Conservation (phyloP, 2,797 vertebrate genomes). For the Arrhamphus sclerolepis region DNA sequence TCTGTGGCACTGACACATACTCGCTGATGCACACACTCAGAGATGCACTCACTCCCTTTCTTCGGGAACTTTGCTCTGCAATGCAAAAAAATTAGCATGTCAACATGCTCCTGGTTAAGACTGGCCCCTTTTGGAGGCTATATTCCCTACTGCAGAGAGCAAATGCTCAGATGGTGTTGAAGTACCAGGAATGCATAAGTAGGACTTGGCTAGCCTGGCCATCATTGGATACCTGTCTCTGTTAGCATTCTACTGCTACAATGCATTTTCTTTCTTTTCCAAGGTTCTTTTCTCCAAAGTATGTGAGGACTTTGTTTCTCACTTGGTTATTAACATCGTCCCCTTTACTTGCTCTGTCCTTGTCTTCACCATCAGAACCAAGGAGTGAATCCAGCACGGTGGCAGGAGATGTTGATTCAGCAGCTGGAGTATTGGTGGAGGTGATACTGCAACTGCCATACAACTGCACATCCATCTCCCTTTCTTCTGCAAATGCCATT, state of each 20-base stretch:
- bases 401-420: background rate
- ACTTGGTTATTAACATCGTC: background rate
- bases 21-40: no score
- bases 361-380: background rate
- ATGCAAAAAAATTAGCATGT: slow-evolving; percentile 12
- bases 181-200: background rate
- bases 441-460: background rate
- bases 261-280: background rate
- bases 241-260: background rate
- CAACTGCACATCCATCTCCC: slow-evolving; percentile 2
- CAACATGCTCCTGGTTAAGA: slow-evolving; percentile 3
- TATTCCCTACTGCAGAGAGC: background rate
- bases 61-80: slow-evolving; percentile 3
- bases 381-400: background rate
- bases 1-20: no score
- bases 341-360: background rate
- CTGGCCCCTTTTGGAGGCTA: slow-evolving; percentile 5
- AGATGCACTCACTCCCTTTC: background rate
- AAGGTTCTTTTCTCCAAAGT: background rate
- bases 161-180: background rate
- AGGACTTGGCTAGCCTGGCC: background rate
- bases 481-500: slow-evolving; percentile 2
- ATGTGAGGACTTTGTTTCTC: background rate
- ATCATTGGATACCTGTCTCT: background rate
- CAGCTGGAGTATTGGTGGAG: background rate